Evolutionary conservation across 64 coral and sea anemone genomes (phyloP).

Genomic region (Hydrozoanthus tunicans): DNA sequence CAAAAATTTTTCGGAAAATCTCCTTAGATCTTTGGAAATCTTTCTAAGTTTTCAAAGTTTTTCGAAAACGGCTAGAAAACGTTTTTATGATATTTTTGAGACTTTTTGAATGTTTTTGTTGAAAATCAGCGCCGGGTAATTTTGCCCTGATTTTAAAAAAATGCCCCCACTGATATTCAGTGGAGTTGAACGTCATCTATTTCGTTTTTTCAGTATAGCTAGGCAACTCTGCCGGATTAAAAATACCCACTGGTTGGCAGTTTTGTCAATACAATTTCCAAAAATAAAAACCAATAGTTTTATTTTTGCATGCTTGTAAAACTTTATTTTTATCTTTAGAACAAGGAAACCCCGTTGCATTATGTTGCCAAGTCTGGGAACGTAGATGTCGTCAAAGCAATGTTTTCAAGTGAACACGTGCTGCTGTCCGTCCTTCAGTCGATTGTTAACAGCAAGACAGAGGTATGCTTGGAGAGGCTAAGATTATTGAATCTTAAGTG

Average conservation of each 20-base stretch:
- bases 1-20: too few species aligned
- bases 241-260: neutral
- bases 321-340: slow-evolving; percentile 37
- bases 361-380: slow-evolving; percentile 83
- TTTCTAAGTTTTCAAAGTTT: too few species aligned
- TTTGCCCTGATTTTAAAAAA: too few species aligned
- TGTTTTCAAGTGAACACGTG: slow-evolving; percentile 62
- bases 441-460: slow-evolving; percentile 82
- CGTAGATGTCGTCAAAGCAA: slow-evolving; percentile 62
- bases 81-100: too few species aligned
- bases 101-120: too few species aligned
- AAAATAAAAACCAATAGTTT: too few species aligned
- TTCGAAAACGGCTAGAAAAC: too few species aligned
- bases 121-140: too few species aligned
- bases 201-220: neutral
- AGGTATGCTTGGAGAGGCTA: slow-evolving; percentile 42
- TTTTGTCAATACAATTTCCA: too few species aligned
- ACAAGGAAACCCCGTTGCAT: slow-evolving; percentile 85
- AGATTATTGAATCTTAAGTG: neutral
- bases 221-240: neutral
- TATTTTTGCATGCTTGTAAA: neutral
- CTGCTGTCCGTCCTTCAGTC: slow-evolving; percentile 60
- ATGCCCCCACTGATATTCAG: too few species aligned
- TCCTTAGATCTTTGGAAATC: too few species aligned
- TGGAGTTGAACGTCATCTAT: neutral